Percentiles rank a stretch among this genome's conserved stretches.
phyloP scores from a whole-genome alignment of 2,888 invertebrate genomes.

The Limenitis camilla region DNA sequence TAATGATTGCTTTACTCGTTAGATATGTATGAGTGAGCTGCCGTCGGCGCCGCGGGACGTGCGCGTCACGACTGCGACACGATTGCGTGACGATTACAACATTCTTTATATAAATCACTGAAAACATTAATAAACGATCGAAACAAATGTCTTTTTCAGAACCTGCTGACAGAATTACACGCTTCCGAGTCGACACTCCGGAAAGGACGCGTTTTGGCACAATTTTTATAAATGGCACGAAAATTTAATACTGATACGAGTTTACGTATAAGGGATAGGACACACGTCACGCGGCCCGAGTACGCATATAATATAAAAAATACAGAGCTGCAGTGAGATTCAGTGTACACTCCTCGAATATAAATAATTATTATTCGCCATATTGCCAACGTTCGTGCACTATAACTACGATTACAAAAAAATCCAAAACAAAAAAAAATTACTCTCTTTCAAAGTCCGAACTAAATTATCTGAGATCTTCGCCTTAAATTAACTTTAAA shows the following conservation, averaged over 20 bases:
- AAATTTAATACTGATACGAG: slow-evolving; percentile 37
- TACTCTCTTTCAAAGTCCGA: slow-evolving; percentile 31
- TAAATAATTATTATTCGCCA: slow-evolving; percentile 29
- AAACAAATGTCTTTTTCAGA: background rate
- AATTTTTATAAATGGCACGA: slow-evolving; percentile 40
- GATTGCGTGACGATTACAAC: slow-evolving; percentile 1
- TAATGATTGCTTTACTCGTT: slow-evolving; percentile 64
- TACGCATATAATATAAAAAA: slow-evolving; percentile 21
- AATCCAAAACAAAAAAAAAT: slow-evolving; percentile 44
- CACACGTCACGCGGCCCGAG: slow-evolving; percentile 29
- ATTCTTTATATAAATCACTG: too few relatives aligned
- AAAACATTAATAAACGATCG: too few relatives aligned
- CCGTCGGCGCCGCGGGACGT: slow-evolving; percentile 45
- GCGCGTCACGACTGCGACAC: slow-evolving; percentile 11
- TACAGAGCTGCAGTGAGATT: slow-evolving; percentile 38
- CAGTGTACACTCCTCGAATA: slow-evolving; percentile 28
- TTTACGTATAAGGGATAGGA: slow-evolving; percentile 16
- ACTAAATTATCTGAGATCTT: slow-evolving; percentile 72
- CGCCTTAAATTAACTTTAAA: slow-evolving; percentile 50
- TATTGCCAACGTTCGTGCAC: slow-evolving; percentile 67
- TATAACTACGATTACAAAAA: slow-evolving; percentile 37
- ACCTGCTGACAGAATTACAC: background rate
- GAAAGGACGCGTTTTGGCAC: slow-evolving; percentile 35
- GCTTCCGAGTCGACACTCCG: background rate
- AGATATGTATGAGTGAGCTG: slow-evolving; percentile 64